Percentiles rank a stretch among this genome's conserved stretches.
phyloP scores from a whole-genome alignment of 2,797 vertebrate species.

The Hipposideros larvatus region DNA sequence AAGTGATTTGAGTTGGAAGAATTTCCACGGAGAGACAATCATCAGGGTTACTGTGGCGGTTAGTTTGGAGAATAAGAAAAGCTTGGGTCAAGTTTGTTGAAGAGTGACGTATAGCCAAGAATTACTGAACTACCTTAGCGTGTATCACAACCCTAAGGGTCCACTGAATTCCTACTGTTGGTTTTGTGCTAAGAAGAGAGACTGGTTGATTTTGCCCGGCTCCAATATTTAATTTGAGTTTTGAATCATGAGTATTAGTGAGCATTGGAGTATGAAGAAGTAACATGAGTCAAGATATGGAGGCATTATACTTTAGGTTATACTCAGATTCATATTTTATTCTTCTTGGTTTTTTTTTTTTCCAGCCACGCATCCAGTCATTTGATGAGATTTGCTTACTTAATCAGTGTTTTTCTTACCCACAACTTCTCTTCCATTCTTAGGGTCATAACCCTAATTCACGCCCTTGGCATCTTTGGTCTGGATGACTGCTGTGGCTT shows the following conservation, averaged over 20 bases:
- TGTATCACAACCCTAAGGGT: neutral
- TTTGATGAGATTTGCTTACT: neutral
- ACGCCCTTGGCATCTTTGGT: neutral
- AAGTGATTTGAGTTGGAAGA: neutral
- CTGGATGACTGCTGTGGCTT: neutral
- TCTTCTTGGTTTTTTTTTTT: neutral
- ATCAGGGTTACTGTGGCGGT: neutral
- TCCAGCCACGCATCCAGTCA: neutral
- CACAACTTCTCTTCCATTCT: neutral
- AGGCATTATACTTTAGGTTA: neutral
- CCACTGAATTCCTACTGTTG: neutral
- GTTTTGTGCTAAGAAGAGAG: neutral
- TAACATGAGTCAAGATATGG: neutral
- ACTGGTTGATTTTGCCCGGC: neutral
- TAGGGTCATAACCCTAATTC: neutral
- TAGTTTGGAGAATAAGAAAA: slow-evolving; percentile 4
- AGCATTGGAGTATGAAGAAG: neutral
- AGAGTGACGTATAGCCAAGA: neutral
- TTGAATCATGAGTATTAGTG: neutral
- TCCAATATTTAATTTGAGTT: neutral
- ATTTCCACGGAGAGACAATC: neutral
- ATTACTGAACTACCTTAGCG: neutral
- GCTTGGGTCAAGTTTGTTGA: neutral
- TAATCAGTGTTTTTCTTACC: neutral
- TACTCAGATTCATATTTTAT: neutral